Evolutionary conservation across 2,113 vertebrate species (phyloP), one percentile per base, ranked within the genome.

Genomic region (Okapia johnstoni): DNA sequence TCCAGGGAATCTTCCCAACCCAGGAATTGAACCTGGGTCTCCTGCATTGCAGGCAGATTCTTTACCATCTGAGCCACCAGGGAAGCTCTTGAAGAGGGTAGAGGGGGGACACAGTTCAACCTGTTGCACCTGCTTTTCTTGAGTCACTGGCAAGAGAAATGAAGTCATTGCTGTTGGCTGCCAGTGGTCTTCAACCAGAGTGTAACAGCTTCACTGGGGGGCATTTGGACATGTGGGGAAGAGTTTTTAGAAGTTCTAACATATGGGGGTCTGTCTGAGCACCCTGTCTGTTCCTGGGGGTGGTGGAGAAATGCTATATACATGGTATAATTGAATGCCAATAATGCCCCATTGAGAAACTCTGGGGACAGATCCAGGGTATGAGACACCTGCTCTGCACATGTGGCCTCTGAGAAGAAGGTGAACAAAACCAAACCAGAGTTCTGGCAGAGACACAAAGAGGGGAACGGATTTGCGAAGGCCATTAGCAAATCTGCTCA

Each of bases 301-400:
- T 10, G 7, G 7, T 23, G 19, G 21, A 92, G 57, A 73, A 57
- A n/a, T 40, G n/a, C 13, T 30, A 1, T 25, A 28, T 25, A 33
- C 28, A 10, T 6, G 2, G 13, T 26, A 15, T 76, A 33, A 87
- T 48, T 2, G 19, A 87, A 76, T 4, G 36, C 13, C 25, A 36
- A 2, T 11, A 3, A 11, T 26, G 23, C 5, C 30, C 46, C 61
- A 6, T 0, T 73, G 77, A 60, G 76, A 93, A 60, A 26, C 17
- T 1, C 19, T 14, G n/a, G 80, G 5, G 28, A 28, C 5, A 16
- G 3, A 40, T 40, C 25, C 9, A 60, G 63, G 48, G 1, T 8
- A 5, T 1, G 0, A 36, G 57, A 16, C 19, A 19, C 6, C 55
- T 9, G 28, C 3, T 2, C 7, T 7, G 70, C 16, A 28, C 28